A percentile compares a stretch with the other conserved stretches of the same genome.
Conservation (phyloP, 2,888 invertebrate genomes). For the Zhengitettix transpicula region DNA sequence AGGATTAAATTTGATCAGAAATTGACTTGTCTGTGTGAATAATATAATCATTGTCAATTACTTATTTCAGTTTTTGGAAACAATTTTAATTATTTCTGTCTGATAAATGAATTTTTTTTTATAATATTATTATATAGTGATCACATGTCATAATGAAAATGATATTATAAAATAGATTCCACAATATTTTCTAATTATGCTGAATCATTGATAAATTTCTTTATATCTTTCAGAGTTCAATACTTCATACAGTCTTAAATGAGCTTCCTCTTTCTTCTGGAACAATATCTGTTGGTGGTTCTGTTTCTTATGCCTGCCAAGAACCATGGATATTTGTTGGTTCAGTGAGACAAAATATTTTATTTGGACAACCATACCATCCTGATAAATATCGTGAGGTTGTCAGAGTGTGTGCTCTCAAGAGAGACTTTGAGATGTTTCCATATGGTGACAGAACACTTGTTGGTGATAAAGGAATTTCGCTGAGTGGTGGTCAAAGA, state of each 20-base stretch:
- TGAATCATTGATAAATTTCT: background rate
- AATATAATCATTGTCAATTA: too few species aligned
- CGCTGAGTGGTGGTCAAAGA: constrained; percentile 64
- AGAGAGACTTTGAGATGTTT: constrained; percentile 50
- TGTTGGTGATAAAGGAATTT: constrained; percentile 62
- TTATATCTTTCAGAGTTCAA: constrained; percentile 28
- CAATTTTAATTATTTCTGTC: too few species aligned
- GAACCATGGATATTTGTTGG: background rate
- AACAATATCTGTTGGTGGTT: constrained; percentile 15
- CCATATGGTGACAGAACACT: constrained; percentile 55
- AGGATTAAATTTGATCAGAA: too few species aligned
- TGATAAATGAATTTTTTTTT: too few species aligned
- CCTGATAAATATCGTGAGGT: constrained; percentile 26
- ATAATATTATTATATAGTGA: too few species aligned
- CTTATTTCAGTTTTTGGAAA: too few species aligned
- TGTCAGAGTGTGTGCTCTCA: constrained; percentile 43
- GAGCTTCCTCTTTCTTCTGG: constrained; percentile 50
- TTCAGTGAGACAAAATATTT: background rate
- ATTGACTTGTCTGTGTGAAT: too few species aligned
- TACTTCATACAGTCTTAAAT: constrained; percentile 53
- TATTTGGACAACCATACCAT: background rate
- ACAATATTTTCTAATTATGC: background rate
- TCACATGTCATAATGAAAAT: too few species aligned
- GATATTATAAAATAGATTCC: background rate
- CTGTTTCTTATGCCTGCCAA: background rate